Evolutionary conservation across 2,113 vertebrate genomes (phyloP).

Genomic region (Lepus europaeus): DNA sequence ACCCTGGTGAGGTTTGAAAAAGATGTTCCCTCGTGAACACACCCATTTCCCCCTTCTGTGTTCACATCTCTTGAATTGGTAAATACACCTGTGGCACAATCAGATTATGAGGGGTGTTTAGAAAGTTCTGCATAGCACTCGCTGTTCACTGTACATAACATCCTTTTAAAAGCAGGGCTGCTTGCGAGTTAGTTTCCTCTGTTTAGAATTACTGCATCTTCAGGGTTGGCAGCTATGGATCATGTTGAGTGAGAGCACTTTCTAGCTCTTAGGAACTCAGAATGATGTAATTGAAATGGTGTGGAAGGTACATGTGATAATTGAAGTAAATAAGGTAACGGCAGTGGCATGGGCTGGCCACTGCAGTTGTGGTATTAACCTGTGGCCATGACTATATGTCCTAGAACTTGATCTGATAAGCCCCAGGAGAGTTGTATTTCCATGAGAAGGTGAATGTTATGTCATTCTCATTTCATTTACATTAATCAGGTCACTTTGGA

Average conservation of each 20-base stretch:
- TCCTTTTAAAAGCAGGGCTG: neutral
- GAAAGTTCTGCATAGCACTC: neutral
- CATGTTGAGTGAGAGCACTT: neutral
- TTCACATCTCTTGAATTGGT: neutral
- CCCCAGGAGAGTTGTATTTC: neutral
- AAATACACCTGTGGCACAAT: neutral
- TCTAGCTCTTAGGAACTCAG: slow-evolving; percentile 23
- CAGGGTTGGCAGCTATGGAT: neutral
- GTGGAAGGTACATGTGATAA: neutral
- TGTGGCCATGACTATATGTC: rapidly evolving
- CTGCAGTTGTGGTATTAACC: neutral
- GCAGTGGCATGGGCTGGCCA: neutral
- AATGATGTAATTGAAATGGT: neutral
- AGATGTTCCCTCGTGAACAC: neutral
- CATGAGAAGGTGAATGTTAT: neutral
- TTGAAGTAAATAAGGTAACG: neutral
- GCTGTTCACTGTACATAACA: neutral
- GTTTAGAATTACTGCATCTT: slow-evolving; percentile 30
- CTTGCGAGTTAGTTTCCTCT: slow-evolving; percentile 46
- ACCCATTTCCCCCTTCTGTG: neutral
- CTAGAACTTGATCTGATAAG: neutral
- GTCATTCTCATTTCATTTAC: neutral
- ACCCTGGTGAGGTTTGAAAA: slow-evolving; percentile 24
- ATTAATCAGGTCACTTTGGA: neutral
- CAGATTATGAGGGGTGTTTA: neutral